Evolutionary conservation across 2,888 invertebrate species (phyloP), one percentile per base, ranked within the genome.

Genomic region (Drosophila mimetica): DNA sequence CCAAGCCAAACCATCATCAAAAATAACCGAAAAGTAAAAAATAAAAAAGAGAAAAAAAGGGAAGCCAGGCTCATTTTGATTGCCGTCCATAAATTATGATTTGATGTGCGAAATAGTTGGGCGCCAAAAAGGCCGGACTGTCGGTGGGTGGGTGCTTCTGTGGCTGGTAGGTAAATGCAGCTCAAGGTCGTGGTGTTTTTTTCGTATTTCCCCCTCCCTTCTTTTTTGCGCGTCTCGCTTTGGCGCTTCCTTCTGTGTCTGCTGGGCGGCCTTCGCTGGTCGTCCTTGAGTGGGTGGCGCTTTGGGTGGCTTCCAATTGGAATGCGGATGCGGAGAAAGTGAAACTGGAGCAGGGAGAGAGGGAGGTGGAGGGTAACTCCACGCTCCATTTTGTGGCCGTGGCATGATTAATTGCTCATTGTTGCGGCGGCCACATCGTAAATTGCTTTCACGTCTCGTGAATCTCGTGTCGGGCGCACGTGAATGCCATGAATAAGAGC

Each of bases 351-450:
- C 48, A 32, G 52, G 44, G 4, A 18, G 18, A 11, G 37, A 4
- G 4, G 37, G 18, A 11, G 37, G 8, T 1, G 37, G 3, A 30
- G 2, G 20, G 41, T 13, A 60, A 20, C 48, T 42, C 61, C 50
- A 18, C 36, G 44, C 65, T 69, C 75, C 75, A 18, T n/a, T 41
- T 34, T 20, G 55, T 82, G 79, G 77, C 51, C 54, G 66, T 69
- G 52, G 75, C 63, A 81, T 81, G 81, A 81, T 81, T 81, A 81
- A 81, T 82, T 83, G 83, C 76, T 64, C 61, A 76, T 79, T 77
- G 75, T 77, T 81, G 79, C 71, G 79, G 71, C 71, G 73, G 64
- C 73, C 77, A 75, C 64, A 67, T 76, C 74, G 86, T 74, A 82
- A 79, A 79, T 79, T 79, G 77, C 77, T 74, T 66, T 72, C 71